phyloP scores from a whole-genome alignment of 2,888 invertebrate species.

The Dysmachus trigonus region DNA sequence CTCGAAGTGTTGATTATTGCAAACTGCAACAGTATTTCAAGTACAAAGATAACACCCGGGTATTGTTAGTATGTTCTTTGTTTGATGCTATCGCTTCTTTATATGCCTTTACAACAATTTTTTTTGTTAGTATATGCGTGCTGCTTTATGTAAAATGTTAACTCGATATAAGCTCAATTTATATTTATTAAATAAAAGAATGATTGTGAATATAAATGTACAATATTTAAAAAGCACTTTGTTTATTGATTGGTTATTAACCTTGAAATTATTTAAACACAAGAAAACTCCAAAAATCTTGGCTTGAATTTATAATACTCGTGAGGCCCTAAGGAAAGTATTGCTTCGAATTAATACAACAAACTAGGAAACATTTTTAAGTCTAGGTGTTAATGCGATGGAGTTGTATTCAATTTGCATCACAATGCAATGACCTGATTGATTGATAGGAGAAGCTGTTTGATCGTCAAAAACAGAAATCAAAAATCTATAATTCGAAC shows the following conservation, averaged over 20 bases:
- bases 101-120: neutral
- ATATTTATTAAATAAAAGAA: neutral
- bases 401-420: too few species aligned
- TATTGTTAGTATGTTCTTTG: constrained; percentile 2
- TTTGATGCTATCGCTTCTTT: neutral
- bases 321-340: too few species aligned
- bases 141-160: constrained; percentile 6
- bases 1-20: neutral
- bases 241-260: neutral
- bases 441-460: too few species aligned
- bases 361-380: too few species aligned
- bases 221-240: neutral
- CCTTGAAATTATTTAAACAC: neutral
- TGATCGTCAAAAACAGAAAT: too few species aligned
- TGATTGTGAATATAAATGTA: neutral
- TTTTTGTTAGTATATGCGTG: constrained; percentile 1
- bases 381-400: too few species aligned
- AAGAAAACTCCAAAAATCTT: too few species aligned
- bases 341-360: too few species aligned
- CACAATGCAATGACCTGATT: too few species aligned
- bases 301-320: neutral
- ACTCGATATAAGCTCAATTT: constrained; percentile 12
- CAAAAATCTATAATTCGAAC: too few species aligned
- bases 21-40: constrained; percentile 17
- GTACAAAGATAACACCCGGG: constrained; percentile 2